These are phyloP conservation scores for Dendrolimus punctatus DNA, from an alignment of 1,140 invertebrate species.

Conservation along the genomic window DNA sequence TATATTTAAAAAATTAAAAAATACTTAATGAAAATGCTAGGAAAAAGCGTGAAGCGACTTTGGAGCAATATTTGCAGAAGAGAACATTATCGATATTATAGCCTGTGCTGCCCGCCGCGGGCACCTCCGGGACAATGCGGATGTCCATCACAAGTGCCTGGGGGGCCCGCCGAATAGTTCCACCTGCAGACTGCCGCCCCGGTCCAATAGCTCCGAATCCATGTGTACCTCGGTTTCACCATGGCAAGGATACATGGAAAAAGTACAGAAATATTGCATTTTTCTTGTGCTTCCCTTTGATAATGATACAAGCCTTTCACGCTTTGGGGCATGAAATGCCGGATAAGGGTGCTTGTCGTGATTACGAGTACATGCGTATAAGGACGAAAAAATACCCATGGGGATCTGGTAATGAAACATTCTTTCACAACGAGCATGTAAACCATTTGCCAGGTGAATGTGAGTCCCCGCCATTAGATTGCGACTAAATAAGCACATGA, in stretches of 20 bases:
- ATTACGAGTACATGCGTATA: conserved; percentile 58
- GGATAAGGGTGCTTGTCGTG: conserved; percentile 39
- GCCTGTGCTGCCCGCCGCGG: conserved; percentile 35
- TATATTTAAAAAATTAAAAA: no score
- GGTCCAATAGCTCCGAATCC: conserved; percentile 43
- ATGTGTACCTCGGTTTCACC: conserved; percentile 36
- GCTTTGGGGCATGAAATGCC: conserved; percentile 20
- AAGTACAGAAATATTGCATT: conserved; percentile 42
- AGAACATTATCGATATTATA: conserved; percentile 13
- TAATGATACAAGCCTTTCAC: conserved; percentile 35
- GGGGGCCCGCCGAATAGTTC: conserved; percentile 24
- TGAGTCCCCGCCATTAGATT: conserved; percentile 57
- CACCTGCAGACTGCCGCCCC: conserved; percentile 29
- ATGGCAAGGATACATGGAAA: conserved; percentile 40
- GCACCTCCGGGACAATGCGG: conserved; percentile 16
- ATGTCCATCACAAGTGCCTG: conserved; percentile 18
- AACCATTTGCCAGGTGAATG: conserved; percentile 89
- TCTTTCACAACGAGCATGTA: conserved; percentile 87
- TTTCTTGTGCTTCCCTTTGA: conserved; percentile 42
- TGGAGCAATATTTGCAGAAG: background rate
- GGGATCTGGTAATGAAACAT: conserved; percentile 84
- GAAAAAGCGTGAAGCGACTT: no score
- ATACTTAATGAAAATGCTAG: no score
- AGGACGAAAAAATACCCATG: conserved; percentile 82
- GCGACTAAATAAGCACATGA: conserved; percentile 25